Evolutionary conservation across 1,140 invertebrate genomes (phyloP).

Genomic region (Ridgeia piscesae): DNA sequence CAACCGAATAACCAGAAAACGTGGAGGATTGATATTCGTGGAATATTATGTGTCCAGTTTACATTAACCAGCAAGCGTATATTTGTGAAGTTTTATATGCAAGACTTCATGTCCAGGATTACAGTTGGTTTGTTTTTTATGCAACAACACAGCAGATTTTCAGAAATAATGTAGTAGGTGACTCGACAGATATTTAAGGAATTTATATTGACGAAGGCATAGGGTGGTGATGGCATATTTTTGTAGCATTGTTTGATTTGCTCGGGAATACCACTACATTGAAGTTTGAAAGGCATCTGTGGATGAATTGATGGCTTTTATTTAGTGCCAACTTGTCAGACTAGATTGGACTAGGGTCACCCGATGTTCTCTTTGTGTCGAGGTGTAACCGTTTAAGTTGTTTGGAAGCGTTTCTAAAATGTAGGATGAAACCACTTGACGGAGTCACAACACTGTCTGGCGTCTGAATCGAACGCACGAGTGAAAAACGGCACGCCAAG

Average conservation of each 20-base stretch:
- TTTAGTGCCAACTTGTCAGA: not conserved
- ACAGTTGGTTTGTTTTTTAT: no score
- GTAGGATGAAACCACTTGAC: not conserved
- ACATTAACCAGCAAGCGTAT: no score
- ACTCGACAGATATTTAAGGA: not conserved
- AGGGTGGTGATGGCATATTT: not conserved
- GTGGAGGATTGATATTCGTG: no score
- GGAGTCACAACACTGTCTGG: not conserved
- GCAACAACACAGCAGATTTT: not conserved
- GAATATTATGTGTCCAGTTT: no score
- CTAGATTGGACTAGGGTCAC: not conserved
- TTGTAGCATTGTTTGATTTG: not conserved
- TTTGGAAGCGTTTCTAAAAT: not conserved
- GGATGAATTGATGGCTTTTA: constrained; percentile 1
- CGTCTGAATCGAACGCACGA: not conserved
- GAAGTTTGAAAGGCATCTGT: not conserved
- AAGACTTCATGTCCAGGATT: no score
- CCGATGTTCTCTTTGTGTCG: not conserved
- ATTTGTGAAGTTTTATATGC: no score
- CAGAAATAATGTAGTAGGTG: not conserved
- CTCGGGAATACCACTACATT: not conserved
- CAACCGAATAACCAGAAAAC: no score
- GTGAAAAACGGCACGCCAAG: not conserved
- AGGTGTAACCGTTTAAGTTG: not conserved
- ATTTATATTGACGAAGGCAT: not conserved